Percentiles rank a stretch among this genome's conserved stretches.
Conservation (phyloP, 2,113 vertebrate genomes). For the Callorhinus ursinus region DNA sequence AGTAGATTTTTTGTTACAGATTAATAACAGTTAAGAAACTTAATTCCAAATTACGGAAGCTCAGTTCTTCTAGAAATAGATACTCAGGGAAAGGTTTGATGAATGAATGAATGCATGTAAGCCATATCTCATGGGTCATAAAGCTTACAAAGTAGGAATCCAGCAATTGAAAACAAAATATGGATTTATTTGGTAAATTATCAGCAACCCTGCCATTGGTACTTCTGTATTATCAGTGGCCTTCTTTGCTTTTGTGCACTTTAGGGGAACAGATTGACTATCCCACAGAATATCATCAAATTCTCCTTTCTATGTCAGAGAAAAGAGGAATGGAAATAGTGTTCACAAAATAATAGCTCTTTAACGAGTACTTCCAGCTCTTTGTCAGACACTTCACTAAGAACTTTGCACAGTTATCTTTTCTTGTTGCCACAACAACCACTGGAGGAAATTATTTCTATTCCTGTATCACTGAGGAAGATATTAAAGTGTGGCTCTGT, state of each 20-base stretch:
- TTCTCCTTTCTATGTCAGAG: background rate
- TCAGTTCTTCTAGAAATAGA: background rate
- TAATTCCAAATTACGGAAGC: background rate
- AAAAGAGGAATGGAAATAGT: background rate
- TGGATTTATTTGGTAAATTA: background rate
- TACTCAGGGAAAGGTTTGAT: background rate
- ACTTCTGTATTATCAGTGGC: background rate
- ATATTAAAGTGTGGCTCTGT: conserved; percentile 2
- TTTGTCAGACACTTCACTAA: background rate
- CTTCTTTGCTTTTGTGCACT: background rate
- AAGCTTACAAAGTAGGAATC: background rate
- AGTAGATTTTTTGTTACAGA: background rate
- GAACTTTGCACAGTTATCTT: background rate
- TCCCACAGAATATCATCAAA: background rate
- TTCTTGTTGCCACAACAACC: conserved; percentile 13
- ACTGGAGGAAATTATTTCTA: background rate
- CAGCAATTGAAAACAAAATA: background rate
- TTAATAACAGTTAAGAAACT: background rate
- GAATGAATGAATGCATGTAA: background rate
- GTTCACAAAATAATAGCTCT: background rate
- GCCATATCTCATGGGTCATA: background rate
- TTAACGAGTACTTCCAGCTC: background rate
- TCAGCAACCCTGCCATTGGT: background rate
- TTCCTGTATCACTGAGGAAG: background rate
- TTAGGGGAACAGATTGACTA: background rate